These are phyloP conservation scores for Seriola dumerili DNA, from an alignment of 2,113 vertebrate species.

Conservation along the genomic window DNA sequence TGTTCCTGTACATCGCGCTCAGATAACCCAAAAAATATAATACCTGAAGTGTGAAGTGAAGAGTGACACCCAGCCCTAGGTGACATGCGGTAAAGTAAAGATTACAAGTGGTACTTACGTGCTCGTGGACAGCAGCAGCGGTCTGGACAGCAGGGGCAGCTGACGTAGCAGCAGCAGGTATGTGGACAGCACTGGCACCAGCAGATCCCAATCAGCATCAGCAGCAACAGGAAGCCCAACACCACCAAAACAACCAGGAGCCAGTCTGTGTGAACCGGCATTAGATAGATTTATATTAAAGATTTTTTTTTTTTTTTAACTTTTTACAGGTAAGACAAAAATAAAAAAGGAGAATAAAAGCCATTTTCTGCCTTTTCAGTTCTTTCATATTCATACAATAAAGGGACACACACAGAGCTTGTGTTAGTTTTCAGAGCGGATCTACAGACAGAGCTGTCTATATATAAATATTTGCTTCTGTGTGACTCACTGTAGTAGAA, in stretches of 20 bases:
- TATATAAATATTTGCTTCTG: not conserved
- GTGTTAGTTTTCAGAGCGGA: not conserved
- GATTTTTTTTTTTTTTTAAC: not conserved
- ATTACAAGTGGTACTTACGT: constrained; percentile 80
- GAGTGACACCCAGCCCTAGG: not conserved
- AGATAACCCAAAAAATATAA: too few relatives aligned
- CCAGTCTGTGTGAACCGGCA: constrained; percentile 85
- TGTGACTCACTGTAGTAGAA: not conserved
- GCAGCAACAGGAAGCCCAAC: constrained; percentile 85
- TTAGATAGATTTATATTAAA: not conserved
- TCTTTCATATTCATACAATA: not conserved
- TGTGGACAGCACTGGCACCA: constrained; percentile 97
- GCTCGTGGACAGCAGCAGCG: constrained; percentile 93
- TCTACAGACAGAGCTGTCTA: not conserved
- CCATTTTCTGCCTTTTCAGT: too few relatives aligned
- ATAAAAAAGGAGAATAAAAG: not conserved
- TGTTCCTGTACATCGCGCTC: too few relatives aligned
- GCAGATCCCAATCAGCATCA: constrained; percentile 90
- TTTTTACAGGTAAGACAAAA: not conserved
- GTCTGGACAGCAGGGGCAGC: constrained; percentile 92
- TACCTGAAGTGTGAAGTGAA: too few relatives aligned
- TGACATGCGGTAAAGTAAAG: not conserved
- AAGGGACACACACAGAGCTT: not conserved
- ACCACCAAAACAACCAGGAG: constrained; percentile 90
- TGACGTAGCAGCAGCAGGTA: constrained; percentile 93